phyloP scores from a whole-genome alignment of 2,113 vertebrate species.

The Hystrix brachyura region DNA sequence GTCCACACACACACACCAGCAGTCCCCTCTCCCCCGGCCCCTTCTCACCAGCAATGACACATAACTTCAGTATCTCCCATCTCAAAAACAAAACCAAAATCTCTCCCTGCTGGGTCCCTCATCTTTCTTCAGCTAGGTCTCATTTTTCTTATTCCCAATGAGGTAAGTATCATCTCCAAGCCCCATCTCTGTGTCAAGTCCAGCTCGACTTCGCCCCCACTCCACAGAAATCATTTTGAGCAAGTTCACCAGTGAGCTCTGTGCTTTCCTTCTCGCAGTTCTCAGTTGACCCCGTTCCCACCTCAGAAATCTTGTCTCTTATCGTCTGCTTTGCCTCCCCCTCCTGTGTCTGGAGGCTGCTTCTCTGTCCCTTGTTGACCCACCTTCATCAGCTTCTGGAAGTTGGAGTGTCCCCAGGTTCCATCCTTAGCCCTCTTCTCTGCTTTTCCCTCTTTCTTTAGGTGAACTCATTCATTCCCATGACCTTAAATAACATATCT shows the following conservation, averaged over 20 bases:
- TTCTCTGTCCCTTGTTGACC: background rate
- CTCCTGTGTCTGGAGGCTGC: background rate
- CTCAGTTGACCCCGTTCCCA: fast-evolving
- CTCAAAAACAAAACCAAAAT: background rate
- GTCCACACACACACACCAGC: too few species aligned
- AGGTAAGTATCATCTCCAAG: background rate
- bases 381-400: background rate
- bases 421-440: background rate
- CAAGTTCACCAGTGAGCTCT: background rate
- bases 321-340: background rate
- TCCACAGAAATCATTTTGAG: background rate
- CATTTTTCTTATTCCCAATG: background rate
- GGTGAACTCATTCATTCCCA: background rate
- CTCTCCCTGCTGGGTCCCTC: background rate
- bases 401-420: background rate
- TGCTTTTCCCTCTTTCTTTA: background rate
- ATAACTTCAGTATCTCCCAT: background rate
- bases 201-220: background rate
- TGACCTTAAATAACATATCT: background rate
- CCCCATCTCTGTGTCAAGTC: background rate
- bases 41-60: background rate
- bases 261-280: fast-evolving
- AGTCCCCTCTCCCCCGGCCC: too few species aligned
- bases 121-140: background rate
- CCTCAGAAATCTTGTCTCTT: background rate